phyloP scores from a whole-genome alignment of 92 coral and sea anemone species.

The Paramuricea clavata region DNA sequence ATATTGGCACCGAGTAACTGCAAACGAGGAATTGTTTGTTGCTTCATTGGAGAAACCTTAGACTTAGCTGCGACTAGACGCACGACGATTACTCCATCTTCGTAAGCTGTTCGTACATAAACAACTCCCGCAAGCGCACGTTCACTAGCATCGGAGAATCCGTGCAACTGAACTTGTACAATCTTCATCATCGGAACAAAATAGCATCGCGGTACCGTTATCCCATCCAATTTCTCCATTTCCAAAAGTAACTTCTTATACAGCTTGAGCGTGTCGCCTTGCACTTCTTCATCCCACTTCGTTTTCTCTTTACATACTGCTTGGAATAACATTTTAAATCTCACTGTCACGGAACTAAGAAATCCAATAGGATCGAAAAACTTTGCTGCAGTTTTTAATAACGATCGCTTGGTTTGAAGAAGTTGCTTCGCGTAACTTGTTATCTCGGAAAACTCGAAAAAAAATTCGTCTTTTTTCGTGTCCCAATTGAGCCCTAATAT shows the following conservation, averaged over 20 bases:
- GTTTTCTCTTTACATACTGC: not conserved
- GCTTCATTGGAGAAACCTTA: too few relatives aligned
- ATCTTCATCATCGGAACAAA: too few relatives aligned
- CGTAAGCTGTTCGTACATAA: too few relatives aligned
- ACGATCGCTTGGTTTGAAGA: too few relatives aligned
- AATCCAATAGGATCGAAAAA: slow-evolving; percentile 12
- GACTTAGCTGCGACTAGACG: slow-evolving; percentile 22
- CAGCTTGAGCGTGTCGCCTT: not conserved
- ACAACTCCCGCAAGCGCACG: too few relatives aligned
- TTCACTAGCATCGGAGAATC: too few relatives aligned
- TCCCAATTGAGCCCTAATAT: not conserved
- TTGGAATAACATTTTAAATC: not conserved
- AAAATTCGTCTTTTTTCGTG: not conserved
- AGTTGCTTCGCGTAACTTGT: too few relatives aligned
- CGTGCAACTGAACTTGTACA: too few relatives aligned
- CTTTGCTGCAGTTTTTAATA: not conserved
- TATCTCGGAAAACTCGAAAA: too few relatives aligned
- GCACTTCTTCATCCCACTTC: not conserved
- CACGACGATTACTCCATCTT: too few relatives aligned
- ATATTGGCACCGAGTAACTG: not conserved
- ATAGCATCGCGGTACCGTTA: too few relatives aligned
- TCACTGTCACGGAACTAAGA: not conserved
- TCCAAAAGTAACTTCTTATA: not conserved
- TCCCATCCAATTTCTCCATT: not conserved
- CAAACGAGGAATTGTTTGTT: slow-evolving; percentile 15